Evolutionary conservation across 2,113 vertebrate genomes (phyloP).

Genomic region (Hemiprocne comata): DNA sequence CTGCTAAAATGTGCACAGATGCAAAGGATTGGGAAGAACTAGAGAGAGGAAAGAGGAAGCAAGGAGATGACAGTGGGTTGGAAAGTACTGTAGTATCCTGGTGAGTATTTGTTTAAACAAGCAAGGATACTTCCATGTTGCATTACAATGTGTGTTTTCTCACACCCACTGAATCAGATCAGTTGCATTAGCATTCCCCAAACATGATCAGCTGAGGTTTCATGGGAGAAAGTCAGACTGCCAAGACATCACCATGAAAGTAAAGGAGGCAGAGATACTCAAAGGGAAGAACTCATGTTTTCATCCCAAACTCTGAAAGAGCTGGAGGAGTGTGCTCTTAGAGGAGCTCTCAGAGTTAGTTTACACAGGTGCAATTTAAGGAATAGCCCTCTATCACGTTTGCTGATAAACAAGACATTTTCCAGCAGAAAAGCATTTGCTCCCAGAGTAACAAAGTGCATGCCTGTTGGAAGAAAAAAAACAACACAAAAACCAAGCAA

Average conservation of each 20-base stretch:
- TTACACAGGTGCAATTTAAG: background rate
- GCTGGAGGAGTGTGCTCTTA: background rate
- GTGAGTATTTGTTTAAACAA: background rate
- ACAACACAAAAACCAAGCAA: background rate
- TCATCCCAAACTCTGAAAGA: background rate
- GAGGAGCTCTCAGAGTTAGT: background rate
- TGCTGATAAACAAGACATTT: background rate
- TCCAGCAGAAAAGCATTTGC: background rate
- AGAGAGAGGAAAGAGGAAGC: background rate
- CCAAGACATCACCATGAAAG: background rate
- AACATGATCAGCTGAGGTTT: background rate
- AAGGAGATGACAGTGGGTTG: background rate
- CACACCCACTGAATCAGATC: background rate
- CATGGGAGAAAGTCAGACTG: background rate
- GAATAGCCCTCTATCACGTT: background rate
- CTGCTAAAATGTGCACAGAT: background rate
- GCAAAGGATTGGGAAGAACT: background rate
- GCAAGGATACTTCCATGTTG: background rate
- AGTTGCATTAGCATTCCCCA: background rate
- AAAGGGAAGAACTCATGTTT: background rate
- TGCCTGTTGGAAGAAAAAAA: background rate
- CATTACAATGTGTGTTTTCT: accelerated
- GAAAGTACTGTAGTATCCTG: background rate
- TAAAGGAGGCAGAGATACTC: background rate
- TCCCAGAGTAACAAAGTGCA: background rate